These are phyloP conservation scores for Ceryle rudis DNA, from an alignment of 2,797 vertebrate genomes.

Conservation along the genomic window DNA sequence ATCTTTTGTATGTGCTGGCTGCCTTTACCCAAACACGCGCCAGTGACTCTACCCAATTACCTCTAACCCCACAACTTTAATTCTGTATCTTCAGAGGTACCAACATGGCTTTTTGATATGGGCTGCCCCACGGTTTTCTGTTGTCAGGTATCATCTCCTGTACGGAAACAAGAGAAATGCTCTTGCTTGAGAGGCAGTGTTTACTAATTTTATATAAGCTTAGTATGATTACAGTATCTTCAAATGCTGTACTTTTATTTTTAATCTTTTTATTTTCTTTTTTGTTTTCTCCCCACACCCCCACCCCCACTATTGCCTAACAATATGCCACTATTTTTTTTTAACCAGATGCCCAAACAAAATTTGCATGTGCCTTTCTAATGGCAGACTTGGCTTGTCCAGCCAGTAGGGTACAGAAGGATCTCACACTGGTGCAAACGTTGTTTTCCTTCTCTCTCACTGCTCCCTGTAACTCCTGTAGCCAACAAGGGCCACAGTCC, in stretches of 20 bases:
- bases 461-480: not conserved
- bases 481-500: rapidly evolving
- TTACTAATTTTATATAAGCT: not conserved
- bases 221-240: not conserved
- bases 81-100: not conserved
- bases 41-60: not conserved
- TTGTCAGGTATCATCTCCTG: not conserved
- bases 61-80: not conserved
- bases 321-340: not conserved
- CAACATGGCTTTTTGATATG: not conserved
- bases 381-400: not conserved
- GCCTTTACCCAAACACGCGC: not conserved
- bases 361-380: not conserved
- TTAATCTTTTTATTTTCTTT: not conserved
- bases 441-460: not conserved
- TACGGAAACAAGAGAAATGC: not conserved
- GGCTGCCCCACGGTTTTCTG: not conserved
- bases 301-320: not conserved
- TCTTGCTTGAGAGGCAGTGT: not conserved
- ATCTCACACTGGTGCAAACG: not conserved
- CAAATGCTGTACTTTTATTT: not conserved
- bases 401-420: not conserved
- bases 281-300: no score
- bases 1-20: not conserved
- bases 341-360: not conserved